Base-by-base conservation (phyloP, 2,113 vertebrate genomes). In the Uropsilus gracilis region DNA sequence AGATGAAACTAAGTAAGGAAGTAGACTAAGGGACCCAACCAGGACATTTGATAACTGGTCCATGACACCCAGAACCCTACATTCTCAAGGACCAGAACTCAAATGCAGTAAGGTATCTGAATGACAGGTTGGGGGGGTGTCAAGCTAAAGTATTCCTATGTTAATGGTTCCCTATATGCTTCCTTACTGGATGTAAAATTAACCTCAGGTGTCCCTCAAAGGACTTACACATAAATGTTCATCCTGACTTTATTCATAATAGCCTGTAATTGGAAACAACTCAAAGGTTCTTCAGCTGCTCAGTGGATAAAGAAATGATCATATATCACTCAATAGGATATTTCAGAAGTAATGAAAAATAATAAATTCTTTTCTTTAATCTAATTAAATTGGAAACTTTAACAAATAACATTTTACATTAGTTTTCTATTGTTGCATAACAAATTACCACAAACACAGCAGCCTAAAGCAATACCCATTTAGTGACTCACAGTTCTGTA, bases 211-310 rank as follows among this genome's bases (percentile, higher is more conserved):
- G 55, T 89, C 20, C 22, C 75, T 32, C 39, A 18, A 72, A 83
- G 72, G 63, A 86, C 32, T 37, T 59, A 42, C 30, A 59, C 55
- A 90, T 20, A 71, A 81, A 78, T 37, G 14, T 91, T 86, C 55
- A 44, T 63, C 34, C 14, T 34, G 82, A 57, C 32, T 48, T 89
- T 55, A 59, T 57, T 81, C 59, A 48, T 66, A 76, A 76, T 81
- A 76, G 10, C 16, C 61, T 34, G 34, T 81, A 61, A 89, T 28
- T 81, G 55, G 84, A 96, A 73, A 82, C 42, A 77, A 57, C 20
- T 13, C 42, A 78, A 39, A 73, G 34, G n/a, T 84, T 71, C 17
- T 24, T 96, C 71, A 94, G 50, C 39, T 88, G 88, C n/a, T 78
- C 64, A 91, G 30, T 44, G 32, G 9, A 24, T 37, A 85, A 89